Evolutionary conservation across 2,797 vertebrate species (phyloP).

Genomic region (Fistularia tabacaria): DNA sequence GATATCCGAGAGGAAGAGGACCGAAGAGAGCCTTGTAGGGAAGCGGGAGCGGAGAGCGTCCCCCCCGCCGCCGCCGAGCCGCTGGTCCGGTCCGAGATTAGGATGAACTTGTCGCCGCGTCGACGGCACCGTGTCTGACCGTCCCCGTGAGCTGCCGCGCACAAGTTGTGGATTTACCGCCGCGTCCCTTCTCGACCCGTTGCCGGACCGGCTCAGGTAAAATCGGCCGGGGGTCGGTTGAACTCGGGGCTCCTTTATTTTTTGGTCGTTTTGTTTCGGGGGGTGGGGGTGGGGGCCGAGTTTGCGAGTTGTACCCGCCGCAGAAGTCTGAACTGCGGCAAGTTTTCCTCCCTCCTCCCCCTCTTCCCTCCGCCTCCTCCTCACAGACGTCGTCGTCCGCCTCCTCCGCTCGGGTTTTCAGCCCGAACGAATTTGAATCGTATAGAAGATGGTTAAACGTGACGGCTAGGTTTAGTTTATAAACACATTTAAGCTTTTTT

Average conservation of each 20-base stretch:
- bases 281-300: background rate
- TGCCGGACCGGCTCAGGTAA: constrained; percentile 50
- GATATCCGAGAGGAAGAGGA: constrained; percentile 53
- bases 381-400: constrained; percentile 19
- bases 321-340: constrained; percentile 76
- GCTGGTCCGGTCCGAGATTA: constrained; percentile 32
- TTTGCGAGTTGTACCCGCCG: constrained; percentile 20
- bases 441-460: too few relatives aligned
- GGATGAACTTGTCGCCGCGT: constrained; percentile 56
- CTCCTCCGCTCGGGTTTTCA: constrained; percentile 37
- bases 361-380: constrained; percentile 10
- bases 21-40: constrained; percentile 27
- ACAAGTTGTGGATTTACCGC: constrained; percentile 61
- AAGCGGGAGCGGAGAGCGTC: constrained; percentile 17
- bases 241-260: background rate
- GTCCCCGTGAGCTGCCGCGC: constrained; percentile 44
- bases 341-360: constrained; percentile 64
- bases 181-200: constrained; percentile 10
- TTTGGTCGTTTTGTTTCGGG: constrained; percentile 16
- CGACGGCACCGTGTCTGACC: constrained; percentile 39
- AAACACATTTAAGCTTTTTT: too few relatives aligned
- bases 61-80: constrained; percentile 16
- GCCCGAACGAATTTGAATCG: constrained; percentile 50
- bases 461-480: too few relatives aligned
- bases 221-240: background rate